Base-by-base conservation (phyloP, 2,888 invertebrate species). In the Phyllotreta striolata region DNA sequence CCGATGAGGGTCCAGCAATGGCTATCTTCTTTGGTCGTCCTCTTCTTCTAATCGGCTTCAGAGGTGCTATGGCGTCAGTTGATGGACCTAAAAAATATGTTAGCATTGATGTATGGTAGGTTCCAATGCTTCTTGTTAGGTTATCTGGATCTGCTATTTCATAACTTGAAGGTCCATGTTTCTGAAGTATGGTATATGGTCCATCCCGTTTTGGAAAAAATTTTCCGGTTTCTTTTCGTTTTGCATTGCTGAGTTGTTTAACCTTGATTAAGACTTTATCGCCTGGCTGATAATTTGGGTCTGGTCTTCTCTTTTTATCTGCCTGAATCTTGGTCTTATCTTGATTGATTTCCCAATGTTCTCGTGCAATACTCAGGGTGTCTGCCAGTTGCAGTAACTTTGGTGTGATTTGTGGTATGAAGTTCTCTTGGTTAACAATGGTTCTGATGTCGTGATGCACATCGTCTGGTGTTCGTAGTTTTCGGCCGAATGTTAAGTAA, bases 321-420 rank as follows among this genome's bases (percentile, higher is more conserved):
- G 44, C 44, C 12, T 13, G 35, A n/a, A 44, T 44, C 44, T 56
- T 56, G 3, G 9, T 9, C 14, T 13, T 43, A 14, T 44, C 56
- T 44, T 56, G 56, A 6, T 56, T 14, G n/a, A 12, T 1, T 10
- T 56, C 43, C 40, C 64, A 52, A 9, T 13, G 13, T 12, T 47
- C 49, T 58, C 57, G 44, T 1, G 66, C 67, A 43, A 63, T 63
- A n/a, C 12, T 34, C 43, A 40, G 60, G 10, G 62, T 65, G 10
- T 41, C 37, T 6, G 43, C 59, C 5, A 64, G 38, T 41, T 35
- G 10, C 4, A 55, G 10, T 8, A 68, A 52, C 35, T 68, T 64
- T 40, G 80, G 81, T 1, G 76, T 75, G 5, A 75, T 70, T 49
- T 76, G 72, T 37, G 58, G 46, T 6, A 56, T 41, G 40, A 75